Percentiles rank a stretch among this genome's conserved stretches.
phyloP scores from a whole-genome alignment of 2,113 vertebrate genomes.

The Dendrocopos noguchii region DNA sequence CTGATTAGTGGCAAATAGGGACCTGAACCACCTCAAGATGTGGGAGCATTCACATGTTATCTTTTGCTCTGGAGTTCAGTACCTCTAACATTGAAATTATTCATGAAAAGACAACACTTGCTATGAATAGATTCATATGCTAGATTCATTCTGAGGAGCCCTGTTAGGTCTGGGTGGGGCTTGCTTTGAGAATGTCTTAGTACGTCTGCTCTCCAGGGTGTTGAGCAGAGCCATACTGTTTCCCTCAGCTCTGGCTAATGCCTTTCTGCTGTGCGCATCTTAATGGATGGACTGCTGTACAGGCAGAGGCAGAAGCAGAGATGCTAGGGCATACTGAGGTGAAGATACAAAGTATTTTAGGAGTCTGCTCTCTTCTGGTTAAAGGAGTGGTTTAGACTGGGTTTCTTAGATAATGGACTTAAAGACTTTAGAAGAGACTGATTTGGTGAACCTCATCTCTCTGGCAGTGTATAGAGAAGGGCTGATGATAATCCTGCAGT shows the following conservation, averaged over 20 bases:
- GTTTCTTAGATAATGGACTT: neutral
- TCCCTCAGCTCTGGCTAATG: neutral
- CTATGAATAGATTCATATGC: neutral
- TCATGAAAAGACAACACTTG: neutral
- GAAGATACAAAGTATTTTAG: neutral
- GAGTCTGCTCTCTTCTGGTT: neutral
- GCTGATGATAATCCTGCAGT: neutral
- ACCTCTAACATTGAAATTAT: neutral
- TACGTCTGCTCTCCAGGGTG: neutral
- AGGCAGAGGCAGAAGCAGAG: neutral
- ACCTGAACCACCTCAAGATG: neutral
- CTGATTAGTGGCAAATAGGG: neutral
- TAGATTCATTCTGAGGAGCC: neutral
- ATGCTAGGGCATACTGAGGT: neutral
- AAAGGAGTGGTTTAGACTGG: neutral
- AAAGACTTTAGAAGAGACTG: neutral
- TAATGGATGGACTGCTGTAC: neutral
- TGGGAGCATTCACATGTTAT: neutral
- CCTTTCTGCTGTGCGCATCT: neutral
- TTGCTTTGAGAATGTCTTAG: neutral
- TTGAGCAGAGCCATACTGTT: neutral
- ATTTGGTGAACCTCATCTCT: neutral
- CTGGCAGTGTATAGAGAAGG: neutral
- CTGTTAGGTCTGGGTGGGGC: neutral
- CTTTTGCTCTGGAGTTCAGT: neutral